Evolutionary conservation across 2,113 vertebrate species (phyloP).

Genomic region (Ochotona curzoniae): DNA sequence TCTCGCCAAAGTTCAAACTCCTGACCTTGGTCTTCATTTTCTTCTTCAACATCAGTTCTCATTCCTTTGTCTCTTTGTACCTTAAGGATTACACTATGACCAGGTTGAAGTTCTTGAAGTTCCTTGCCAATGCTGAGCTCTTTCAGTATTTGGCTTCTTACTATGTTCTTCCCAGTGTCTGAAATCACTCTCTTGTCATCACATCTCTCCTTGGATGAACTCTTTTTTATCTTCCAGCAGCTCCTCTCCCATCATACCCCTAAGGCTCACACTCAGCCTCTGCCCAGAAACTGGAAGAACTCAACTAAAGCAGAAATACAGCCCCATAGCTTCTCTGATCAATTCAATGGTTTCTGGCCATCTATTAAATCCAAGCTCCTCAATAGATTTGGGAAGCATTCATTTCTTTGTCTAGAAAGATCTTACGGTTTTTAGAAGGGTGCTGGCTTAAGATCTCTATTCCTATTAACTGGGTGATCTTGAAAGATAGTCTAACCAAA

Average conservation of each 20-base stretch:
- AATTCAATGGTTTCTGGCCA: not conserved
- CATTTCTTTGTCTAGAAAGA: not conserved
- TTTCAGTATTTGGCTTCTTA: not conserved
- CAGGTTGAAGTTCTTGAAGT: not conserved
- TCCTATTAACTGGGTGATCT: not conserved
- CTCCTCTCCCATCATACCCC: not conserved
- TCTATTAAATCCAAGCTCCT: not conserved
- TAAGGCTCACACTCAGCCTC: not conserved
- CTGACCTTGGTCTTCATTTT: not conserved
- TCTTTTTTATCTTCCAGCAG: constrained; percentile 9
- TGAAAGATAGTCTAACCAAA: not conserved
- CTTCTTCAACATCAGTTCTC: not conserved
- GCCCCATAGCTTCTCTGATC: not conserved
- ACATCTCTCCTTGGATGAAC: not conserved
- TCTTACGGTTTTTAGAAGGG: not conserved
- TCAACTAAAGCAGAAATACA: not conserved
- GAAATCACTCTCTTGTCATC: not conserved
- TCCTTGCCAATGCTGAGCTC: not conserved
- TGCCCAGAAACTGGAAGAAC: not conserved
- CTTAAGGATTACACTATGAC: not conserved
- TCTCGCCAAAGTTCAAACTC: not conserved
- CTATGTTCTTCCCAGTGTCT: not conserved
- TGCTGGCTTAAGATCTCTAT: not conserved
- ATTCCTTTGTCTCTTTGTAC: not conserved
- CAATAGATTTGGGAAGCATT: not conserved